A percentile compares a stretch with the other conserved stretches of the same genome.
Conservation (phyloP, 2,797 vertebrate genomes). For the Chaenodraco wilsoni region DNA sequence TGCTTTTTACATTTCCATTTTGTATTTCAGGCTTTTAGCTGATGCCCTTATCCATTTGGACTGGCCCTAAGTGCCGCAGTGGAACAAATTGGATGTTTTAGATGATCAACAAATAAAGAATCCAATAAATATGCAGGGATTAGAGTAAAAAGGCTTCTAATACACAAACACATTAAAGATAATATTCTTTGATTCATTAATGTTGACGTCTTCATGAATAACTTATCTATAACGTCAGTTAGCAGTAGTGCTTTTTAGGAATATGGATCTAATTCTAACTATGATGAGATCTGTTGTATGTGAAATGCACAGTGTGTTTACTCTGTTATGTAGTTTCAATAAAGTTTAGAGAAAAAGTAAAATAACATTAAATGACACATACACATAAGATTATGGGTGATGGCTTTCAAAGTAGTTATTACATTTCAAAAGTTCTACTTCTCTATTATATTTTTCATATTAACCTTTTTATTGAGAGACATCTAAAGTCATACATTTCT, state of each 20-base stretch:
- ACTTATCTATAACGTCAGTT: background rate
- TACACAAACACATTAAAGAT: background rate
- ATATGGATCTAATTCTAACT: background rate
- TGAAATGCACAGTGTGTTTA: background rate
- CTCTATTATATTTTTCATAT: too few relatives aligned
- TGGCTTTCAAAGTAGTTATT: background rate
- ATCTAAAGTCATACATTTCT: background rate
- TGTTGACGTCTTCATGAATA: background rate
- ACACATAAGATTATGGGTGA: background rate
- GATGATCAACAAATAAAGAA: slow-evolving; percentile 7
- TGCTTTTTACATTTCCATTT: slow-evolving; percentile 55
- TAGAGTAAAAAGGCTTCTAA: background rate
- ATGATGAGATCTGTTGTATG: background rate
- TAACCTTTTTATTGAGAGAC: background rate
- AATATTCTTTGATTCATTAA: background rate
- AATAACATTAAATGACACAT: background rate
- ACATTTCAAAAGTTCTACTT: background rate
- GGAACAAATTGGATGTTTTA: slow-evolving; percentile 9
- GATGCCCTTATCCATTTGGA: slow-evolving; percentile 29
- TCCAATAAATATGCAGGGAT: background rate
- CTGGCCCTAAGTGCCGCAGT: slow-evolving; percentile 5
- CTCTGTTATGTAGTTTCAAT: background rate
- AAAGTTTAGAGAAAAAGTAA: background rate
- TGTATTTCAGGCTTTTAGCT: slow-evolving; percentile 36
- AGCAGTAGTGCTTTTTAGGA: background rate